A percentile compares a stretch with the other conserved stretches of the same genome.
Evolutionary conservation across 2,113 vertebrate genomes (phyloP).

Genomic region (Carassius auratus): DNA sequence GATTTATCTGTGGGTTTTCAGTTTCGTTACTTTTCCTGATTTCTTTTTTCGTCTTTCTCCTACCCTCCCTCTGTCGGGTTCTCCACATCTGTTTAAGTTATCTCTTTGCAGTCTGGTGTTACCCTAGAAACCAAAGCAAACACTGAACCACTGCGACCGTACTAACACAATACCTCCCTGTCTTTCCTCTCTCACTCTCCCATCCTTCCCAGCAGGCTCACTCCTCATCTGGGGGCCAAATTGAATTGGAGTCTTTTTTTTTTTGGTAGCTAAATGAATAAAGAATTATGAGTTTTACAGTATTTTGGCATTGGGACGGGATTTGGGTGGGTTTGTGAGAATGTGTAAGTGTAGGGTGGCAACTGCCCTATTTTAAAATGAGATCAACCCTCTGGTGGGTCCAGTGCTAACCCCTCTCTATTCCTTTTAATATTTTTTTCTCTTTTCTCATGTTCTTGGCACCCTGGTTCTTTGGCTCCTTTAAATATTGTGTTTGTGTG

Average conservation of each 20-base stretch:
- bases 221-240: too few relatives aligned
- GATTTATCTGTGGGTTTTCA: constrained; percentile 65
- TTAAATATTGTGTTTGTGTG: not conserved
- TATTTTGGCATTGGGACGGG: constrained; percentile 8
- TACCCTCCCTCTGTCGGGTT: constrained; percentile 36
- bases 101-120: constrained; percentile 76
- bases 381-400: constrained; percentile 41
- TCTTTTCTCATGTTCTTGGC: constrained; percentile 21
- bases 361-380: constrained; percentile 47
- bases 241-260: constrained; percentile 36
- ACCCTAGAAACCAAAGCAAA: constrained; percentile 75
- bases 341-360: constrained; percentile 38
- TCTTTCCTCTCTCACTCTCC: constrained; percentile 51
- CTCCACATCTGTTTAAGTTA: constrained; percentile 81
- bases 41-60: constrained; percentile 2
- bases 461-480: not conserved
- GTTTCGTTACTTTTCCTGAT: constrained; percentile 43
- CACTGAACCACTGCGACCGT: constrained; percentile 60
- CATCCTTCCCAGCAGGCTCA: too few relatives aligned
- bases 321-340: constrained; percentile 42
- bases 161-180: constrained; percentile 73
- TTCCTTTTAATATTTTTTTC: constrained; percentile 17
- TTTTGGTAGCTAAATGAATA: constrained; percentile 47
- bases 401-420: constrained; percentile 15
- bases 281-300: constrained; percentile 61